Evolutionary conservation across 1,140 invertebrate genomes (phyloP), one percentile per base, ranked within the genome.

Genomic region (Drosophila teissieri): DNA sequence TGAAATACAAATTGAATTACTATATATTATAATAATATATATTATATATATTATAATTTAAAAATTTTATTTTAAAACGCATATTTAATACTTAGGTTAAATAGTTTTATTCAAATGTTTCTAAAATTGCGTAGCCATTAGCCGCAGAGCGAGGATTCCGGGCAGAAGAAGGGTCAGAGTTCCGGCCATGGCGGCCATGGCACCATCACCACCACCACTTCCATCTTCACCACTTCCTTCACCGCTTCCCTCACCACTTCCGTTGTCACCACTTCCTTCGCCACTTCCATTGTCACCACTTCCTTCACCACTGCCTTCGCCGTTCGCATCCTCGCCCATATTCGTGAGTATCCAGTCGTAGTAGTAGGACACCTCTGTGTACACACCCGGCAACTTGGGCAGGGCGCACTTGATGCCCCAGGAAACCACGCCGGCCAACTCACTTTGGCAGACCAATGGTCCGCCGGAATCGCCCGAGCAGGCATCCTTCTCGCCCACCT

Each of bases 361-460:
- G 73, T 95, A 95, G 45, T 93, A 91, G 1, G 94, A 83, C 7
- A 97, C 94, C 36, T 95, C 94, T 0, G 95, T 94, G 89, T 95
- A 96, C 44, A 97, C 95, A 14, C 96, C 96, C 0, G 96, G 96
- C 74, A 94, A 93, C 2, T 73, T 57, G 0, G 94, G 93, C 49
- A 91, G 73, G 3, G 94, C 96, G 80, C 96, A 97, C 2, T 93
- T 93, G 49, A 93, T 93, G 40, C 96, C 96, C 95, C 95, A 96
- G 24, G 95, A 96, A 0, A 95, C 94, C 14, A 96, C 90, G 11
- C 96, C 96, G 24, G 94, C 93, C 56, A 96, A 92, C 42, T 92
- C 80, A 6, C 91, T 93, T 37, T 92, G 74, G 69, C 92, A 93
- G 11, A 94, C 89, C 56, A 95, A 78, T 3, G 94, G 94, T 2